phyloP scores from a whole-genome alignment of 1,140 invertebrate species.

The Heliconius himera region DNA sequence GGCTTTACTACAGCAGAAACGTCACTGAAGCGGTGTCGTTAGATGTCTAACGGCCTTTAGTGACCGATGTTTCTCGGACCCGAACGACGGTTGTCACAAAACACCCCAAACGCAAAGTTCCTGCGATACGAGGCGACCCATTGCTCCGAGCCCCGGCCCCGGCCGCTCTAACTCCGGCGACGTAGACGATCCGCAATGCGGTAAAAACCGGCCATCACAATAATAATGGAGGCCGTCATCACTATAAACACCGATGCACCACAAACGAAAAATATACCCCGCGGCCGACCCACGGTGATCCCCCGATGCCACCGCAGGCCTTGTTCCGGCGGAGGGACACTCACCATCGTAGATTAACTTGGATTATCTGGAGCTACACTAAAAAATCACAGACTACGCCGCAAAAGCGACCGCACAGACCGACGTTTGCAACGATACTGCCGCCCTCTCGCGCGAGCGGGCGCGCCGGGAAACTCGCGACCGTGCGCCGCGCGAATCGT shows the following conservation, averaged over 20 bases:
- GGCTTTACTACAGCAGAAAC: slow-evolving; percentile 39
- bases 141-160: slow-evolving; percentile 14
- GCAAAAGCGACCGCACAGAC: slow-evolving; percentile 80
- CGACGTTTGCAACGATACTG: slow-evolving; percentile 82
- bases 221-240: slow-evolving; percentile 82
- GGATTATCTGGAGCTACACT: slow-evolving; percentile 82
- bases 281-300: slow-evolving; percentile 48
- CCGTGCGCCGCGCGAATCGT: slow-evolving; percentile 73
- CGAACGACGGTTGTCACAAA: slow-evolving; percentile 46
- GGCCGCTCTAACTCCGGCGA: slow-evolving; percentile 46
- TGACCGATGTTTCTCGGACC: slow-evolving; percentile 66
- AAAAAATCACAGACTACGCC: slow-evolving; percentile 80
- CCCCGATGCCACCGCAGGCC: slow-evolving; percentile 63
- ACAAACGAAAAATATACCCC: slow-evolving; percentile 72
- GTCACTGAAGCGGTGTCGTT: slow-evolving; percentile 71
- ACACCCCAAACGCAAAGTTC: background rate
- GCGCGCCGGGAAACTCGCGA: slow-evolving; percentile 74
- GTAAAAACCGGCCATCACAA: slow-evolving; percentile 81
- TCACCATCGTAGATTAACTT: slow-evolving; percentile 84
- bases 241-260: slow-evolving; percentile 80
- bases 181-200: slow-evolving; percentile 76
- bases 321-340: slow-evolving; percentile 77
- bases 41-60: slow-evolving; percentile 69
- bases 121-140: slow-evolving; percentile 14
- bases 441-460: slow-evolving; percentile 81